Evolutionary conservation across 2,888 invertebrate species (phyloP), one percentile per base, ranked within the genome.

Genomic region (Heteropelma amictum): DNA sequence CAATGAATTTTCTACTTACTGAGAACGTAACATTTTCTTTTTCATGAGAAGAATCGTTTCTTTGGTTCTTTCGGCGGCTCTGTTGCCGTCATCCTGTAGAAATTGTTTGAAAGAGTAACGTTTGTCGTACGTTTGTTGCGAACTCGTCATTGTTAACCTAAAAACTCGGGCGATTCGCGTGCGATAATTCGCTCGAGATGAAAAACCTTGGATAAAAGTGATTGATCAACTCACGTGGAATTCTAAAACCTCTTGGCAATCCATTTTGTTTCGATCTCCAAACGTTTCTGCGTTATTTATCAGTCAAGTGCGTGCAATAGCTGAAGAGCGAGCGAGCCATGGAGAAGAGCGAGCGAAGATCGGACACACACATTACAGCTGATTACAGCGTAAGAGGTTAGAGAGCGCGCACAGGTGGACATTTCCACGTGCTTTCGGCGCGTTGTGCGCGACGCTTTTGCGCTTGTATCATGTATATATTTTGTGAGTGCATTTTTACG

Each of bases 41-140:
- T 85, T 85, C 26, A 85, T 67, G 0, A 80, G 49, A n/a, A 82
- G 61, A 71, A 78, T 79, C 0, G 83, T 77, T 21, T 85, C 79
- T 19, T 78, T 85, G 4, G 79, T 30, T 49, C 80, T 82, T 12
- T 79, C 79, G n/a, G 67, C 28, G 5, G 42, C 1, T 38, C 77
- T 72, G 12, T 42, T 67, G 54, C 67, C 54, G 35, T 79, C 69
- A 23, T 81, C 80, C 85, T 86, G 61, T 19, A 45, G 45, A 14
- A 38, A 67, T 61, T 35, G 35, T 33, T 3, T 8, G 17, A 54
- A 28, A 35, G 12, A 1, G 12, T 53, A 10, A 42, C 38, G 40
- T 14, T 42, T 1, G 12, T 14, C 8, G n/a, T 4, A 21, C 8
- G 28, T 5, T 28, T 10, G 3, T 74, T 69, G 70, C 45, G 49